Evolutionary conservation across 92 coral and sea anemone genomes (phyloP).

Genomic region (Epizoanthus stellaris): DNA sequence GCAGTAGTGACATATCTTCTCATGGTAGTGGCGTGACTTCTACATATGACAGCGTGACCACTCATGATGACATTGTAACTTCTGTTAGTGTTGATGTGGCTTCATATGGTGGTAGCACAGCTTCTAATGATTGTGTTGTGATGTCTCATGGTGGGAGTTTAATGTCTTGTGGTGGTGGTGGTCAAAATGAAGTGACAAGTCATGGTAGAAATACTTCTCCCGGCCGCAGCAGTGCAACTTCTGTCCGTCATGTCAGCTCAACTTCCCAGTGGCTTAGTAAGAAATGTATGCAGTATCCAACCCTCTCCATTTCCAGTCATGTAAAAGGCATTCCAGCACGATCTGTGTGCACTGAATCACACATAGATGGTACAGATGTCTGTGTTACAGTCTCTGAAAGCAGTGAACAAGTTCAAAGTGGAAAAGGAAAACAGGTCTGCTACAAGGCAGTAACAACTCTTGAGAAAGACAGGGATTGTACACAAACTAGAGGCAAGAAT

Average conservation of each 20-base stretch:
- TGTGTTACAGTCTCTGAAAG: neutral
- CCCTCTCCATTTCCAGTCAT: neutral
- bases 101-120: neutral
- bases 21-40: neutral
- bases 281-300: neutral
- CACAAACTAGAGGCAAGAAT: no score
- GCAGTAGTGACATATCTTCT: neutral
- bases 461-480: no score
- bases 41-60: neutral
- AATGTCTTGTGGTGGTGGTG: neutral
- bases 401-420: neutral
- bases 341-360: neutral
- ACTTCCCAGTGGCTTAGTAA: conserved; percentile 1
- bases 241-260: neutral
- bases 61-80: neutral
- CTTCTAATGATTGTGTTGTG: neutral
- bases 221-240: neutral
- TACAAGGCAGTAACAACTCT: no score
- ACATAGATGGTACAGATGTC: neutral
- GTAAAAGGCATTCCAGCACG: neutral
- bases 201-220: neutral
- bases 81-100: neutral
- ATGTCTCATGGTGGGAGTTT: neutral
- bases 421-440: no score
- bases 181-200: neutral